Evolutionary conservation across 2,113 vertebrate genomes (phyloP).

Genomic region (Pyxicephalus adspersus): DNA sequence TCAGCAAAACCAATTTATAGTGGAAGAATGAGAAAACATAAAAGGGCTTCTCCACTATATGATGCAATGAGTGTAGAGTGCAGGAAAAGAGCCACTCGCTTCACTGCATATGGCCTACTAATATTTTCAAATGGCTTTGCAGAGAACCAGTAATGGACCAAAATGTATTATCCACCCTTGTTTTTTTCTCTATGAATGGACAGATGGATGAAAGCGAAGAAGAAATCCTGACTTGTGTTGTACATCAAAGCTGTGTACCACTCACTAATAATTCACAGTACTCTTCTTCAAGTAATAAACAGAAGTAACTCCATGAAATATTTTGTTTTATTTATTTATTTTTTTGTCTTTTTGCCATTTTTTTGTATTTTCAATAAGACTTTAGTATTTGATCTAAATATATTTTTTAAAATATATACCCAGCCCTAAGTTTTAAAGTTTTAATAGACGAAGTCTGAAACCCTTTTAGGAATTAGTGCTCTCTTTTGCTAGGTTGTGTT

Average conservation of each 20-base stretch:
- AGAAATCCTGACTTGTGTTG: neutral
- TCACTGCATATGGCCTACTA: neutral
- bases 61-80: neutral
- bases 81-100: neutral
- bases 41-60: neutral
- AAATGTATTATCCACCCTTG: constrained; percentile 11
- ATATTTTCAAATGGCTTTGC: constrained; percentile 31
- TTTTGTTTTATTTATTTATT: neutral
- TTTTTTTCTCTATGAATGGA: neutral
- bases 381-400: no score
- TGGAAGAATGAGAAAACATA: neutral
- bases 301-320: neutral
- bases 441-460: no score
- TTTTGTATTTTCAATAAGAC: neutral
- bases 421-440: no score
- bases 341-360: neutral
- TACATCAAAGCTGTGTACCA: constrained; percentile 31
- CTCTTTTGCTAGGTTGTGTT: no score
- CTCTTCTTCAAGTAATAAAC: neutral
- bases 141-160: neutral
- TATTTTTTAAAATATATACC: no score
- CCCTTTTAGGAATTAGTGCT: no score
- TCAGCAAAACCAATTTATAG: no score
- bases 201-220: constrained; percentile 26
- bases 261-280: neutral